A percentile compares a stretch with the other conserved stretches of the same genome.
phyloP scores from a whole-genome alignment of 1,140 invertebrate species.

The Grapholita molesta region DNA sequence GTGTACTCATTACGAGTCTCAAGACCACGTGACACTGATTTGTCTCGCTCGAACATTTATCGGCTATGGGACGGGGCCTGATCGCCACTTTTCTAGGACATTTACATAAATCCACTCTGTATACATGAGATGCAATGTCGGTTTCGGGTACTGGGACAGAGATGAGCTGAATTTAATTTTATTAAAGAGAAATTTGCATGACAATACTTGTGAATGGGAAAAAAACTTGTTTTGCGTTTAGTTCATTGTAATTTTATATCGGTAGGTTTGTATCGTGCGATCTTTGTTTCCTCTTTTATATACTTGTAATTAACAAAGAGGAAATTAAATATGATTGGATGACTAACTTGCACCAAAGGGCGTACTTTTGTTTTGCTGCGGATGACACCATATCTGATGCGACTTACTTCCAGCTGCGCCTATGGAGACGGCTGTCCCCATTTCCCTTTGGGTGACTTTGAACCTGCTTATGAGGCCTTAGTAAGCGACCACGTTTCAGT shows the following conservation, averaged over 20 bases:
- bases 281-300: not conserved
- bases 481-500: too few species aligned
- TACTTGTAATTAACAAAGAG: not conserved
- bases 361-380: too few species aligned
- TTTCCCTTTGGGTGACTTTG: too few species aligned
- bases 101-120: slow-evolving; percentile 16
- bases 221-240: not conserved
- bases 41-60: not conserved
- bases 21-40: not conserved
- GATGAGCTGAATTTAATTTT: not conserved
- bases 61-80: not conserved
- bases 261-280: not conserved
- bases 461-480: too few species aligned
- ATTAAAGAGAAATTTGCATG: not conserved
- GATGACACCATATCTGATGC: too few species aligned
- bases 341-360: too few species aligned
- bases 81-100: not conserved
- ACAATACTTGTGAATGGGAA: not conserved
- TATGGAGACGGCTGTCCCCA: too few species aligned
- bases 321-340: too few species aligned
- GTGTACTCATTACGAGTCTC: too few species aligned
- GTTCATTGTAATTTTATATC: not conserved
- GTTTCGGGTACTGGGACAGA: not conserved
- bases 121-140: slow-evolving; percentile 9
- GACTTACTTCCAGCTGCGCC: too few species aligned